Conservation (phyloP, 2,797 vertebrate species). For the Apogon hyalosoma region DNA sequence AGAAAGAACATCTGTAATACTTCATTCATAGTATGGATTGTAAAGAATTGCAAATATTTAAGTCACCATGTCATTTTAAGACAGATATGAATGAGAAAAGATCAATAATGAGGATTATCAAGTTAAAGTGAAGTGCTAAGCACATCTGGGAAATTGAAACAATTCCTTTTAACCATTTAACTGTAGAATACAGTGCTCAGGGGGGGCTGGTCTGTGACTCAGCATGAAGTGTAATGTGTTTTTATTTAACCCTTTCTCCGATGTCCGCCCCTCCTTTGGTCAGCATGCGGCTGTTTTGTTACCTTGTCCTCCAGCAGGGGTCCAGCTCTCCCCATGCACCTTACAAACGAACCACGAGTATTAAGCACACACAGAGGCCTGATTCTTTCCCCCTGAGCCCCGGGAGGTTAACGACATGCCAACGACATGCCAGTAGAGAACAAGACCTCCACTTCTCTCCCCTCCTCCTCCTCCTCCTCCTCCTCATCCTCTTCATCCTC, state of each 20-base stretch:
- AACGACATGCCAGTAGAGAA: slow-evolving; percentile 80
- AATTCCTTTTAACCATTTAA: slow-evolving; percentile 58
- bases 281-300: slow-evolving; percentile 80
- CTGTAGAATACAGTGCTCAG: slow-evolving; percentile 37
- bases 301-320: slow-evolving; percentile 80
- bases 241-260: slow-evolving; percentile 70
- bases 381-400: slow-evolving; percentile 74
- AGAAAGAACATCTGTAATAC: too few species aligned
- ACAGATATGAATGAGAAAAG: not conserved
- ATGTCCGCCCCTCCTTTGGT: slow-evolving; percentile 70
- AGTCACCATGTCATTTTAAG: not conserved
- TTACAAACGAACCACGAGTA: slow-evolving; percentile 81
- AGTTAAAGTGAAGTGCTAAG: slow-evolving; percentile 11
- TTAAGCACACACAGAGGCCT: slow-evolving; percentile 74
- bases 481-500: slow-evolving; percentile 23
- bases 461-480: slow-evolving; percentile 13
- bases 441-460: slow-evolving; percentile 67
- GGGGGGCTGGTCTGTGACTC: slow-evolving; percentile 82
- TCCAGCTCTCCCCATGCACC: slow-evolving; percentile 77
- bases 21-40: too few species aligned
- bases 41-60: too few species aligned
- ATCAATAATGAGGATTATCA: not conserved
- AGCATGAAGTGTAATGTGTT: slow-evolving; percentile 76
- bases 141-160: slow-evolving; percentile 32
- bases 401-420: slow-evolving; percentile 87